Percentiles rank a stretch among this genome's conserved stretches.
Evolutionary conservation across 2,797 vertebrate genomes (phyloP).

Genomic region (Halcyon badia): DNA sequence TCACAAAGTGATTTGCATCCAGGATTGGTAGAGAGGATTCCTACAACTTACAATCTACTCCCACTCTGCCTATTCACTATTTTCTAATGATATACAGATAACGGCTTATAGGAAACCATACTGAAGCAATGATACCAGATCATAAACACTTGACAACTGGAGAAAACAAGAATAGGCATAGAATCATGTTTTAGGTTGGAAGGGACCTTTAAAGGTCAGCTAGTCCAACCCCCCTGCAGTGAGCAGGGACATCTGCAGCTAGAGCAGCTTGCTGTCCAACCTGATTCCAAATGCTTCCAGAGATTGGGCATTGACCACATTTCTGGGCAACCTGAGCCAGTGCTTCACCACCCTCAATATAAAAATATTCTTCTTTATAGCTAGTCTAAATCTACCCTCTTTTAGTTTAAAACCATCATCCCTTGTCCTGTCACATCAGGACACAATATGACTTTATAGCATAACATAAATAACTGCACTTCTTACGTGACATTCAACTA

Average conservation of each 20-base stretch:
- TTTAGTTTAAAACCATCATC: neutral
- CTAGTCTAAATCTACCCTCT: neutral
- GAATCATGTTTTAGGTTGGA: no score
- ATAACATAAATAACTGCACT: neutral
- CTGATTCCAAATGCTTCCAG: neutral
- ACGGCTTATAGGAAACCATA: neutral
- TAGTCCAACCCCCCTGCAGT: neutral
- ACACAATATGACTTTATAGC: no score
- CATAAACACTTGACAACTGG: neutral
- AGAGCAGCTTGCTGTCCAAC: neutral
- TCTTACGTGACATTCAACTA: neutral
- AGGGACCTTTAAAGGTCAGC: no score
- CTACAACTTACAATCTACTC: neutral
- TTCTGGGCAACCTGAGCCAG: neutral
- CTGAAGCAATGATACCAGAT: neutral
- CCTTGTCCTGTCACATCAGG: neutral
- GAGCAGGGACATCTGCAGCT: neutral
- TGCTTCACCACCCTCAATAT: neutral
- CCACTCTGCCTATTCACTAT: fast-evolving
- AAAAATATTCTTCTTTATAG: neutral
- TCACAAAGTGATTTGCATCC: no score
- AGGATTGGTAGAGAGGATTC: no score
- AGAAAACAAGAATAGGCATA: neutral
- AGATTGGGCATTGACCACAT: neutral
- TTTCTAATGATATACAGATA: neutral